Conservation (phyloP, 2,888 invertebrate species). For the Drosophila lacicola region DNA sequence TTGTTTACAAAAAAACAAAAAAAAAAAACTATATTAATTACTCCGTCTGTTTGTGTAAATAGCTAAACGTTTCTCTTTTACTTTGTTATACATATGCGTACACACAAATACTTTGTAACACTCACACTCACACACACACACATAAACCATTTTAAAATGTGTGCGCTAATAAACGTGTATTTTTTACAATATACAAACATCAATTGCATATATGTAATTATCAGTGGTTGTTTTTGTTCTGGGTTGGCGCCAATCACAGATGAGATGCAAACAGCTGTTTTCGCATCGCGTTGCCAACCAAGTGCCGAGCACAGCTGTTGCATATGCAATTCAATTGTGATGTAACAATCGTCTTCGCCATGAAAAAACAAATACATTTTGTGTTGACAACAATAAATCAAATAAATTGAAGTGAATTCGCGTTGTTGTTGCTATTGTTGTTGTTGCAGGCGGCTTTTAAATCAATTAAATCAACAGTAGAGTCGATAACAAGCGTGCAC, state of each 20-base stretch:
- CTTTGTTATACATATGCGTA: constrained; percentile 56
- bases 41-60: constrained; percentile 66
- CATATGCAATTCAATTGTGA: constrained; percentile 38
- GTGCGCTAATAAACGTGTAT: constrained; percentile 74
- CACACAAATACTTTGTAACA: constrained; percentile 56
- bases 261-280: constrained; percentile 54
- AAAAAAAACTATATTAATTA: constrained; percentile 9
- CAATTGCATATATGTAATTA: constrained; percentile 10
- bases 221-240: constrained; percentile 2
- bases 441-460: constrained; percentile 8
- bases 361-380: constrained; percentile 23
- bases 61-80: constrained; percentile 61
- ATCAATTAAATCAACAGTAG: constrained; percentile 19
- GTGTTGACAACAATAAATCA: constrained; percentile 5
- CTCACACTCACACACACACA: constrained; percentile 32
- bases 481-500: neutral
- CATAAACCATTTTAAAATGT: constrained; percentile 60
- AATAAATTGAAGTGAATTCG: constrained; percentile 30
- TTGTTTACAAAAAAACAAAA: constrained; percentile 20
- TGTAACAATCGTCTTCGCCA: constrained; percentile 38
- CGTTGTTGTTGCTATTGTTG: constrained; percentile 6
- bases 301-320: constrained; percentile 15
- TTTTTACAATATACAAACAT: constrained; percentile 64
- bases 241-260: constrained; percentile 17
- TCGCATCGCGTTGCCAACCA: constrained; percentile 62